A percentile compares a stretch with the other conserved stretches of the same genome.
These are phyloP conservation scores for Pyrrhosoma nymphula DNA, from an alignment of 2,888 invertebrate species.

Conservation along the genomic window DNA sequence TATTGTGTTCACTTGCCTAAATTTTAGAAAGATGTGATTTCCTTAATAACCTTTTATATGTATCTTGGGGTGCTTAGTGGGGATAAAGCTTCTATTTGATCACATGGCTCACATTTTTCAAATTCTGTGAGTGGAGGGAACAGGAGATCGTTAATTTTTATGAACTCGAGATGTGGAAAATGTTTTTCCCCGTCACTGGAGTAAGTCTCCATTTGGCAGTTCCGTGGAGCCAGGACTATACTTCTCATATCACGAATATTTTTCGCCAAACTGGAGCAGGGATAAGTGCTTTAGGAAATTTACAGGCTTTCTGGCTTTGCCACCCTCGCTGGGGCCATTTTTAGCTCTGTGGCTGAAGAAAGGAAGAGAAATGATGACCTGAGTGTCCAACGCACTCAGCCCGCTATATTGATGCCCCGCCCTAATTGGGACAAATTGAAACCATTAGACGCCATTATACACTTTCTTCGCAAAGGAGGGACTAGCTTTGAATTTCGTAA, in stretches of 20 bases:
- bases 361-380: slow-evolving; percentile 18
- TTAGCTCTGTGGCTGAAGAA: neutral
- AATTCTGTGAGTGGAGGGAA: no score
- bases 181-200: no score
- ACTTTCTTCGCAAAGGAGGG: neutral
- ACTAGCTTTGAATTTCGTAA: neutral
- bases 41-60: no score
- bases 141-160: no score
- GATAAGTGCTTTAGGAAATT: neutral
- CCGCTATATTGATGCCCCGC: neutral
- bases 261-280: neutral
- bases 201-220: no score
- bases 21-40: no score
- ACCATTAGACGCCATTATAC: neutral
- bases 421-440: neutral
- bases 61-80: no score
- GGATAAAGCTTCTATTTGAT: no score
- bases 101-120: no score
- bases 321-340: neutral
- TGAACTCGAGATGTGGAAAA: no score
- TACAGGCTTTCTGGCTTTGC: neutral
- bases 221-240: neutral
- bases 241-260: neutral
- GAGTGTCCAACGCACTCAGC: slow-evolving; percentile 7
- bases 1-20: no score